phyloP scores from a whole-genome alignment of 2,113 vertebrate genomes.

The Cebidichthys violaceus region DNA sequence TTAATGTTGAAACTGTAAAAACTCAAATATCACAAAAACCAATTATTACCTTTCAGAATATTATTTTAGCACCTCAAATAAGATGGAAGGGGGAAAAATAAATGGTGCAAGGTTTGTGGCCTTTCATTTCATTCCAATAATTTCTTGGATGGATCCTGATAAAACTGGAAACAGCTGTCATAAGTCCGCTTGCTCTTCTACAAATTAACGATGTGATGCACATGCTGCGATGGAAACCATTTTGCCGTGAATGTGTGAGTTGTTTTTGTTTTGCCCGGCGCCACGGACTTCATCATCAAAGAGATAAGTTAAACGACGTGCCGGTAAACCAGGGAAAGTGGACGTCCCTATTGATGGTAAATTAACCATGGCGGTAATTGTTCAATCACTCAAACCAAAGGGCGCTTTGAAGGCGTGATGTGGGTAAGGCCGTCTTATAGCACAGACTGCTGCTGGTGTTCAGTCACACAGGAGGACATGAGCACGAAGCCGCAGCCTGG shows the following conservation, averaged over 20 bases:
- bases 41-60: constrained; percentile 70
- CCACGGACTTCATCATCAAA: constrained; percentile 73
- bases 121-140: constrained; percentile 67
- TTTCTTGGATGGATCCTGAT: constrained; percentile 62
- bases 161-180: constrained; percentile 68
- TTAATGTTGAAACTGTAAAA: constrained; percentile 55
- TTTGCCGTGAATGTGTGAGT: constrained; percentile 83
- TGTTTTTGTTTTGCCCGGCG: constrained; percentile 81
- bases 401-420: constrained; percentile 66
- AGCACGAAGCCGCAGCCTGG: constrained; percentile 32
- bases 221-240: constrained; percentile 78
- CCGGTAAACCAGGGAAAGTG: constrained; percentile 63
- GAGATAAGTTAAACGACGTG: constrained; percentile 61
- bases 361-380: constrained; percentile 83
- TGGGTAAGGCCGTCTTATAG: constrained; percentile 57
- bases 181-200: constrained; percentile 61
- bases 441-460: constrained; percentile 67
- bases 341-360: constrained; percentile 60
- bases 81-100: constrained; percentile 34
- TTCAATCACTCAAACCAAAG: constrained; percentile 76
- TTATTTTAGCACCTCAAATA: constrained; percentile 55
- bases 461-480: constrained; percentile 66
- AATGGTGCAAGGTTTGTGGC: constrained; percentile 41
- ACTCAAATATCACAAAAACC: constrained; percentile 54
- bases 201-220: constrained; percentile 73